Conservation (phyloP, 2,888 invertebrate species). For the Lingula anatina region DNA sequence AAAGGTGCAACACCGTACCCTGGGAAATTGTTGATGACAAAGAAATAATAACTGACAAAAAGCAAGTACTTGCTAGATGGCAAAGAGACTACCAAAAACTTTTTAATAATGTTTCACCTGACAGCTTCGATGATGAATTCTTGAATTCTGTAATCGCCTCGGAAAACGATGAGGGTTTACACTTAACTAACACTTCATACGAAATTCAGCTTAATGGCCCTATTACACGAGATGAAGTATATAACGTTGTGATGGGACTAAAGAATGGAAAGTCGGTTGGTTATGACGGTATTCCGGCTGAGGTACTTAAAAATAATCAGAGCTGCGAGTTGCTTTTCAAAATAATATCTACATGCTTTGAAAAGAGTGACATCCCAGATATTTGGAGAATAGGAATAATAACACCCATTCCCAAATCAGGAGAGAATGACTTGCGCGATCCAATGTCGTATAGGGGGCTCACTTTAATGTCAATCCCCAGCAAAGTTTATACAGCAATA, state of each 20-base stretch:
- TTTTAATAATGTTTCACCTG: no score
- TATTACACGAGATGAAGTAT: constrained; percentile 3
- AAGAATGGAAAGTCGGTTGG: constrained; percentile 3
- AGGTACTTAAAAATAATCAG: constrained; percentile 4
- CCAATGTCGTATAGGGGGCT: constrained; percentile 7
- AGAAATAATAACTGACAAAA: no score
- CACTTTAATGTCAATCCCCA: constrained; percentile 3
- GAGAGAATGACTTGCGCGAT: constrained; percentile 2
- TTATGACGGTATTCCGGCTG: not conserved
- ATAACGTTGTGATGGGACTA: not conserved
- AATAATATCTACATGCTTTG: constrained; percentile 3
- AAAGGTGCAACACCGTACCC: no score
- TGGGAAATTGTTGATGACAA: no score
- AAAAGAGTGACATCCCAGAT: not conserved
- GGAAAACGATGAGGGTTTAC: no score
- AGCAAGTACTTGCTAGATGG: no score
- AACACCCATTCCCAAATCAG: constrained; percentile 1
- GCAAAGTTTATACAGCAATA: constrained; percentile 5
- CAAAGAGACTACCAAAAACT: no score
- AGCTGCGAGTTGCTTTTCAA: constrained; percentile 1
- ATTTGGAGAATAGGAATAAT: constrained; percentile 4
- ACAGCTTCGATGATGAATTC: no score
- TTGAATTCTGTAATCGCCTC: no score
- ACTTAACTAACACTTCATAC: no score
- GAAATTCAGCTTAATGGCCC: constrained; percentile 3